Base-by-base conservation (phyloP, 2,797 vertebrate genomes). In the Aphelocoma californica region DNA sequence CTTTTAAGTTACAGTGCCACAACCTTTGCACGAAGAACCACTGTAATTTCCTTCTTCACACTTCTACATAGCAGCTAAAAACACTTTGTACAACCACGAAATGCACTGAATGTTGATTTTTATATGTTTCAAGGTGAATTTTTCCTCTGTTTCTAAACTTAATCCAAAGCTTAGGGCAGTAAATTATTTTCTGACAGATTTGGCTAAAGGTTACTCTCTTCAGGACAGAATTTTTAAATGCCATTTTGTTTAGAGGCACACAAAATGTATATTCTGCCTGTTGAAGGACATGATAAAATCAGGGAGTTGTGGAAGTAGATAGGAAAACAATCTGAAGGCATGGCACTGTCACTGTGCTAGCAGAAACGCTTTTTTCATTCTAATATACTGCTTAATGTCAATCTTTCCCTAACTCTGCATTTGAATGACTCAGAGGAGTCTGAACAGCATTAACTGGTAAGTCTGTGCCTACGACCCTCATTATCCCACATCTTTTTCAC, bases 401-500 rank as follows among this genome's bases (percentile, higher is more conserved):
- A 16, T 83, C 51, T 64, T 88, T 13, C 34, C 42, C 32, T 50
- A 78, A 26, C 16, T 48, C 16, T 64, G 57, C 57, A 61, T 92
- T 64, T 26, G 78, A 83, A 86, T 72, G 4, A 65, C 77, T 81
- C 73, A 86, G 50, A 61, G 16, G 32, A 92, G 31, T 48, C 78
- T 79, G 54, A 65, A 50, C 9, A 40, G 45, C 47, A 45, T 34
- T 56, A 81, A 74, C 15, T 31, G 8, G 4, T 29, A 74, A 64
- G 26, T 38, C 66, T 53, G 32, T 60, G 25, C 42, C 45, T 75
- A 31, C n/a, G 5, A 2, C 24, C 34, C 38, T 92, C 86, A 54
- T 94, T 94, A 93, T 83, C 54, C 36, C 54, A 57, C 42, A 47
- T 38, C 29, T 53, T 88, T 88, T 81, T 82, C 58, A 90, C 57